These are phyloP conservation scores for Platalea minor DNA, from an alignment of 2,797 vertebrate genomes.

Conservation along the genomic window DNA sequence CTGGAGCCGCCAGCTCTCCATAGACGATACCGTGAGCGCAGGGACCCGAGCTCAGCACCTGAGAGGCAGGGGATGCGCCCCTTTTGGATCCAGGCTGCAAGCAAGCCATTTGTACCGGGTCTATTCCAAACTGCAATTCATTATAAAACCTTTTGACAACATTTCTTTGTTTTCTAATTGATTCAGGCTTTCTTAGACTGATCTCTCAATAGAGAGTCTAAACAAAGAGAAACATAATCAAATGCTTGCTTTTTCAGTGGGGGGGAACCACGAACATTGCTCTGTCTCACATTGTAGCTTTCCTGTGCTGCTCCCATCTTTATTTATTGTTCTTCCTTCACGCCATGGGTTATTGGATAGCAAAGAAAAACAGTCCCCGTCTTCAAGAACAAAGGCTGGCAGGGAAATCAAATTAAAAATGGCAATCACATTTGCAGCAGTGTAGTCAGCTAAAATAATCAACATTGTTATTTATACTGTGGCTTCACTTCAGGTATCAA, in stretches of 20 bases:
- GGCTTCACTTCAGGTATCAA: background rate
- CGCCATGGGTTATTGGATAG: background rate
- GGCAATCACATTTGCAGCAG: background rate
- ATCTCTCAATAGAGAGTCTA: background rate
- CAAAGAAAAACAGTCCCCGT: background rate
- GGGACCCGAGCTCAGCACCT: background rate
- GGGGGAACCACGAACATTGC: background rate
- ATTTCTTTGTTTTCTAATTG: slow-evolving; percentile 36
- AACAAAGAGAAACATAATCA: slow-evolving; percentile 15
- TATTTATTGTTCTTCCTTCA: slow-evolving; percentile 1
- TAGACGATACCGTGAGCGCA: fast-evolving
- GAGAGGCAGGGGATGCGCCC: background rate
- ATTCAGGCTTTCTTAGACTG: slow-evolving; percentile 10
- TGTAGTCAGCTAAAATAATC: background rate
- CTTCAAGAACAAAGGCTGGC: background rate
- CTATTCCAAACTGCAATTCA: background rate
- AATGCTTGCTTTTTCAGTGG: background rate
- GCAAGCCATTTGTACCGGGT: background rate
- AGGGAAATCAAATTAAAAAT: background rate
- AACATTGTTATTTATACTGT: background rate
- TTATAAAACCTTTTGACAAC: background rate
- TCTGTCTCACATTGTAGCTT: background rate
- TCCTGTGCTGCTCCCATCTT: background rate
- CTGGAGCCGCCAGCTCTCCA: background rate
- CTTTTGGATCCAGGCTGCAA: background rate